Conservation (phyloP, 2,797 vertebrate genomes). For the Poeciliopsis infans region DNA sequence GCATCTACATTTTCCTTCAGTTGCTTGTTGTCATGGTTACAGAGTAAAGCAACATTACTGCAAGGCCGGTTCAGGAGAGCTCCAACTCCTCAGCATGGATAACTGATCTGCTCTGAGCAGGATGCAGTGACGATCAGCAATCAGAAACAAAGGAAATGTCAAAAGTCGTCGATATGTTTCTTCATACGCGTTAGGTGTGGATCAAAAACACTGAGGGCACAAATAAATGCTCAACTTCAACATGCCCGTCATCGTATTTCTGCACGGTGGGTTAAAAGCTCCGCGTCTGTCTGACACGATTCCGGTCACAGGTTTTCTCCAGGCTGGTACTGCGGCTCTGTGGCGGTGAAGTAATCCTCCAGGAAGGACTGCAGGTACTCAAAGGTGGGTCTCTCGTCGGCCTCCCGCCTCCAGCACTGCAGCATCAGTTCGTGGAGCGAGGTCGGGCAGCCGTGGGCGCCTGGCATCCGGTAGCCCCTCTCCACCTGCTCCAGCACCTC, state of each 20-base stretch:
- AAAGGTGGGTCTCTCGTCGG: slow-evolving; percentile 95
- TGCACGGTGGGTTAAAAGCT: slow-evolving; percentile 20
- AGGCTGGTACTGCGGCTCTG: slow-evolving; percentile 97
- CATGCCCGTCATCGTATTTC: slow-evolving; percentile 25
- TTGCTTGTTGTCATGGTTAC: slow-evolving; percentile 81
- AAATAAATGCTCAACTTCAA: slow-evolving; percentile 5
- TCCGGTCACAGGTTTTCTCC: slow-evolving; percentile 89
- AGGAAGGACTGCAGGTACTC: slow-evolving; percentile 98
- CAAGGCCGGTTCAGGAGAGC: slow-evolving; percentile 73
- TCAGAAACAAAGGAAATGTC: slow-evolving; percentile 38
- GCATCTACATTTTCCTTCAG: slow-evolving; percentile 74
- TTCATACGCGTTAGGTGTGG: slow-evolving; percentile 21
- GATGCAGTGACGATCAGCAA: slow-evolving; percentile 37
- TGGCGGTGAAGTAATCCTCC: slow-evolving; percentile 97
- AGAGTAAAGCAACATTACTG: slow-evolving; percentile 76
- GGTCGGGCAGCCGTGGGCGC: slow-evolving; percentile 84
- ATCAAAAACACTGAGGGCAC: slow-evolving; percentile 32
- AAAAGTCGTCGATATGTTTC: slow-evolving; percentile 62
- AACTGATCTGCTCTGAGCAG: slow-evolving; percentile 58
- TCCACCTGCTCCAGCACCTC: slow-evolving; percentile 98
- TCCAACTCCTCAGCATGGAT: slow-evolving; percentile 59
- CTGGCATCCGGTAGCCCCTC: slow-evolving; percentile 93
- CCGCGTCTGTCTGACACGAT: slow-evolving; percentile 12
- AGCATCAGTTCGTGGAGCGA: slow-evolving; percentile 95
- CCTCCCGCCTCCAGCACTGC: slow-evolving; percentile 94